phyloP scores from a whole-genome alignment of 2,888 invertebrate species.

The Poecilus cupreus region DNA sequence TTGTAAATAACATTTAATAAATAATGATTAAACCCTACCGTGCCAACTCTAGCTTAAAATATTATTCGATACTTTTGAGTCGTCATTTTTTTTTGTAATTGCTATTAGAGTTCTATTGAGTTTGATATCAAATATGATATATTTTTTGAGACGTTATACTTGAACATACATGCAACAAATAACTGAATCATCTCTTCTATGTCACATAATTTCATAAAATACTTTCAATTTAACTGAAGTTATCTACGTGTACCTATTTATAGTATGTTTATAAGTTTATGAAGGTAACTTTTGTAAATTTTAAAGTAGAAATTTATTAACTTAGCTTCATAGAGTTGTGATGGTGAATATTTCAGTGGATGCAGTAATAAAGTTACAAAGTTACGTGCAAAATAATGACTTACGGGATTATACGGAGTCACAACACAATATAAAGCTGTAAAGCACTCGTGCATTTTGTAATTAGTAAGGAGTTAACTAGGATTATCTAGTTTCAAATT shows the following conservation, averaged over 20 bases:
- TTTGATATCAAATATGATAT: too few species aligned
- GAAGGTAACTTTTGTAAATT: neutral
- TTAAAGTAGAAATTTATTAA: neutral
- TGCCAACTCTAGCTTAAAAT: too few species aligned
- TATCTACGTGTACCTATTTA: neutral
- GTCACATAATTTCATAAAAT: too few species aligned
- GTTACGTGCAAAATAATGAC: neutral
- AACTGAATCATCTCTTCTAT: too few species aligned
- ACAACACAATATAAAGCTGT: neutral
- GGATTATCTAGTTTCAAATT: neutral
- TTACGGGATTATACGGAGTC: neutral
- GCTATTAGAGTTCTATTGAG: too few species aligned
- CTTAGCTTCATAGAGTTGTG: neutral
- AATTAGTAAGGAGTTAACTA: neutral
- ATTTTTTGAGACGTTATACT: too few species aligned
- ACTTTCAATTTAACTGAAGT: too few species aligned
- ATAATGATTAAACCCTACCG: too few species aligned
- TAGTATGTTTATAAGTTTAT: neutral
- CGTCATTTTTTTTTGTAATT: too few species aligned
- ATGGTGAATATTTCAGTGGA: neutral
- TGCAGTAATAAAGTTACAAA: neutral
- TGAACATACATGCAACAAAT: too few species aligned
- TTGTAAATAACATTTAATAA: too few species aligned
- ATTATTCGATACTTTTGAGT: too few species aligned
- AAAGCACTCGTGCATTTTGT: neutral